Base-by-base conservation (phyloP, 2,797 vertebrate species). In the Urophycis tenuis region DNA sequence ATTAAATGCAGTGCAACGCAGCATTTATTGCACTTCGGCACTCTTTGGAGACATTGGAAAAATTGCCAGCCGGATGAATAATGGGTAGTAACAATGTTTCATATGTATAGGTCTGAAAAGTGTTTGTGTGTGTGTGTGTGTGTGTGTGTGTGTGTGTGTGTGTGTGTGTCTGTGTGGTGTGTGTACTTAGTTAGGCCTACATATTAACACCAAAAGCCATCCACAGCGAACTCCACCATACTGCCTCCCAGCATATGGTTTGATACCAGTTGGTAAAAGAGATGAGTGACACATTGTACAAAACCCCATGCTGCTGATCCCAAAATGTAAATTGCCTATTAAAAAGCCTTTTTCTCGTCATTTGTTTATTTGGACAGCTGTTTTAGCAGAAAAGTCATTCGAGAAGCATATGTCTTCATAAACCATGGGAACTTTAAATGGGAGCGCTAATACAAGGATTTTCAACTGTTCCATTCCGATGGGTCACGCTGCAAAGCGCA, bases 291-390 rank as follows among this genome's bases (percentile, higher is more conserved):
- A 84, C 14, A 34, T 77, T 82, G 84, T 83, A 79, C 71, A 80
- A 83, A 87, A 82, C 82, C 83, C 79, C 78, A 75, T 79, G 69
- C 81, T 75, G 77, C 83, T 80, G 81, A 82, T 81, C 87, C 84
- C 41, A 81, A 81, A 81, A 88, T 64, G 86, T 80, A 87, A 87
- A 89, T 87, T 86, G 82, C 82, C 85, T 84, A 83, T 87, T 84
- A 89, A 90, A 90, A 90, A 81, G 71, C 36, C 81, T 89, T 77
- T 80, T 87, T 86, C 81, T 74, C 81, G 77, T 77, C 64, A 80
- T 90, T 91, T 91, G 86, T 90, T 88, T 86, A 84, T 80, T 87
- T 85, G 78, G 77, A 81, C 89, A 90, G 85, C 79, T 90, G 88
- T 85, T 89, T 86, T 74, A 72, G 64, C 15, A 29, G 64, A 76